Base-by-base conservation (phyloP, 2,797 vertebrate genomes). In the Anguilla obscura region DNA sequence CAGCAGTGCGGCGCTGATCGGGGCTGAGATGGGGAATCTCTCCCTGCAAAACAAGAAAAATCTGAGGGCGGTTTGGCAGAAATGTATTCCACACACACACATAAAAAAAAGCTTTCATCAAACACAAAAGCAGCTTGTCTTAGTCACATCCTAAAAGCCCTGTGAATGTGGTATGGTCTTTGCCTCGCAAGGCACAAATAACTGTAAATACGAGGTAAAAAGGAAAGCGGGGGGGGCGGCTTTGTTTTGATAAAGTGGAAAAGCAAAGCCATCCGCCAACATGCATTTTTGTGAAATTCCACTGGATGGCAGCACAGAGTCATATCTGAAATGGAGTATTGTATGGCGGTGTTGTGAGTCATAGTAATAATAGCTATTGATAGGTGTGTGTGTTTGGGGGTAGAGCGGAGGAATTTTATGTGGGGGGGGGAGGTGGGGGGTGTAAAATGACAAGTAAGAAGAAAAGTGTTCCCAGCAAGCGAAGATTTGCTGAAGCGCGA, bases 381-480 rank as follows among this genome's bases (percentile, higher is more conserved):
- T 84, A 84, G 83, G 87, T 69, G 87, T 84, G 87, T 84, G 58
- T 18, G 56, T 48, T 14, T 63, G 76, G 92, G 91, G 87, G 91
- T 7, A 50, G 2, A 80, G 33, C 74, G 14, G 74, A 80, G 76
- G 40, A 80, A 80, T 80, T 27, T 66, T 52, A n/a, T 48, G 27
- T 83, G 0, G 5, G 60, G 92, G 92, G 91, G 90, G 90, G 91
- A 36, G 36, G 36, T 36, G 93, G 74, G 92, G 90, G 92, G 90
- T 90, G 92, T 93, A 92, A 94, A 95, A 94, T 93, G 83, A 91
- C 94, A 95, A 95, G 95, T 95, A 94, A 95, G 94, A 95, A 92
- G 94, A 95, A 92, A 95, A 95, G 95, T 95, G 93, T 94, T 95
- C 95, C 95, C 95, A 95, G 93, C 94, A 94, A 94, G 89, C 93